Percentiles rank a stretch among this genome's conserved stretches.
phyloP scores from a whole-genome alignment of 1,140 invertebrate genomes.

The Brachionus calyciflorus region DNA sequence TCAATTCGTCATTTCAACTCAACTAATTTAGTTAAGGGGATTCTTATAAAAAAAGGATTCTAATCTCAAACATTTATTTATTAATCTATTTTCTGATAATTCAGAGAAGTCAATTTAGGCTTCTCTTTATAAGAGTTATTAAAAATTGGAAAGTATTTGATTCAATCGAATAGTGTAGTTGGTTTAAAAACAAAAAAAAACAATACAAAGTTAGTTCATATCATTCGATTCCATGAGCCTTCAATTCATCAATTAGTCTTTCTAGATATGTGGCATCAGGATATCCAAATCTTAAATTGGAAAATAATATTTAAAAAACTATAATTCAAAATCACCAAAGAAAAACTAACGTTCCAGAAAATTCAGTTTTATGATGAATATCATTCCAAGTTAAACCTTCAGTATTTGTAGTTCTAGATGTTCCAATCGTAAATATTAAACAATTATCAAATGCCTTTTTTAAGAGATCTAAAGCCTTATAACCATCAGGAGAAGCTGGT shows the following conservation, averaged over 20 bases:
- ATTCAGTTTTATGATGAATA: conserved; percentile 75
- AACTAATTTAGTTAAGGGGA: no score
- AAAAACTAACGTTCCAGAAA: conserved; percentile 47
- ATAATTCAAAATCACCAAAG: neutral
- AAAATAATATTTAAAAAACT: conserved; percentile 65
- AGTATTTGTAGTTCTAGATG: conserved; percentile 77
- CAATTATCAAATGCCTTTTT: conserved; percentile 75
- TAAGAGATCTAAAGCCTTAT: conserved; percentile 66
- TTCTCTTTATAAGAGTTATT: no score
- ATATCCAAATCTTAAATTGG: conserved; percentile 67
- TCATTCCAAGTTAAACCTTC: conserved; percentile 84
- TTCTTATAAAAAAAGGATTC: no score
- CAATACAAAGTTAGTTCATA: no score
- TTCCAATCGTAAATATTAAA: conserved; percentile 77
- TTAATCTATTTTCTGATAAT: no score
- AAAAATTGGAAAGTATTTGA: no score
- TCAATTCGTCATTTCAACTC: no score
- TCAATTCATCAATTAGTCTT: conserved; percentile 23
- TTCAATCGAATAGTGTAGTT: no score
- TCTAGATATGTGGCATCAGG: conserved; percentile 70
- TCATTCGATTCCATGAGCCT: conserved; percentile 6
- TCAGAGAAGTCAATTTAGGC: no score
- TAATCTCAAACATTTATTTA: no score
- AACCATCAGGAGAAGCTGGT: conserved; percentile 49
- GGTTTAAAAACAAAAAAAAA: no score